Evolutionary conservation across 2,113 vertebrate genomes (phyloP), one percentile per base, ranked within the genome.

Genomic region (Paradoxurus hermaphroditus): DNA sequence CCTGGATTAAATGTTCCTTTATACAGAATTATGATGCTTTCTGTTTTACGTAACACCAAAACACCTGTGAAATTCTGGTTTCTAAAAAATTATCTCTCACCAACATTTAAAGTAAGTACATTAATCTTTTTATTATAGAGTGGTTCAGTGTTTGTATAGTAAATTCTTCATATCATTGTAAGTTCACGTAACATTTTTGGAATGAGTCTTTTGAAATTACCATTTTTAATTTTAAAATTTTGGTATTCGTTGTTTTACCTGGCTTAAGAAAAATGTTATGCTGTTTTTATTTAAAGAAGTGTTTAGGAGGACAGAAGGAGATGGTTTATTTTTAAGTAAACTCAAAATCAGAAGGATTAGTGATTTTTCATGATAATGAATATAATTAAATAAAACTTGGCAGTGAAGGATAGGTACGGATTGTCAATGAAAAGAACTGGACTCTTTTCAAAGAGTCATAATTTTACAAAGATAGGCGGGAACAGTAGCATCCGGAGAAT

Each of bases 11-110:
- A 44, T 97, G n/a, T 97, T 97, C 68, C 97, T 97, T 98, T 85
- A 98, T 98, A 97, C 98, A 99, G 99, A 99, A 99, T 99, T 98
- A 99, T 99, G 99, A 99, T 99, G 99, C 99, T 99, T 85, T 99
- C 99, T 70, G 99, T 99, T 95, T 98, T 99, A 89, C 99, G 98
- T 75, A 99, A 99, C 96, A 99, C 99, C 91, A 98, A 99, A 98
- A 99, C 99, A 34, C 99, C 99, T 15, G 99, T 99, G 98, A 99
- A 99, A 98, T 99, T 99, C 98, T 99, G 99, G 99, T 99, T 99
- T 98, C 99, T 99, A 98, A 99, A 99, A 98, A 99, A 99, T 98
- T 99, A 99, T 95, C 99, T 99, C 77, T 99, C 99, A 1, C 99
- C 99, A 39, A 99, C 99, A 86, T 99, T 99, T 99, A 99, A 99